A percentile compares a stretch with the other conserved stretches of the same genome.
These are phyloP conservation scores for Mantis religiosa DNA, from an alignment of 2,888 invertebrate species.

Conservation along the genomic window DNA sequence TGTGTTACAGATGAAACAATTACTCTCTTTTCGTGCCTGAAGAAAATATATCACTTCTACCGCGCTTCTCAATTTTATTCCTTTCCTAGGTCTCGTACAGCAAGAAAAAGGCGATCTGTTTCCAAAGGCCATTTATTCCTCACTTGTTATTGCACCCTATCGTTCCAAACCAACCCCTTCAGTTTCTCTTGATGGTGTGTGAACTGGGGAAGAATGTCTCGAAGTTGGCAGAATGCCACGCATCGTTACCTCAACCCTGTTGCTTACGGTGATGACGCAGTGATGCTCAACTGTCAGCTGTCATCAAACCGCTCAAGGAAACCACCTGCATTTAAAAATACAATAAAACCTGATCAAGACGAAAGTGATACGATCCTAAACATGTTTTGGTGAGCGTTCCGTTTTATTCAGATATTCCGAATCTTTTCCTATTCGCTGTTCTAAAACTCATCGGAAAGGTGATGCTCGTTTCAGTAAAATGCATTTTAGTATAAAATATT, in stretches of 20 bases:
- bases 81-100: not conserved
- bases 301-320: no score
- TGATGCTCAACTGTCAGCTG: no score
- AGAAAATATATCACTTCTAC: not conserved
- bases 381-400: no score
- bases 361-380: no score
- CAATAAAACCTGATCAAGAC: no score
- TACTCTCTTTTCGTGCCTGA: not conserved
- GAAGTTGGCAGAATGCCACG: slow-evolving; percentile 15
- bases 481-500: no score
- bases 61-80: not conserved
- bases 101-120: not conserved
- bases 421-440: no score
- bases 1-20: not conserved
- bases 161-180: not conserved
- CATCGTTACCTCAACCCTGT: slow-evolving; percentile 13
- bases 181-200: slow-evolving; percentile 7
- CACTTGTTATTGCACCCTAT: slow-evolving; percentile 11
- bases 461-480: no score
- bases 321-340: no score
- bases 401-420: no score
- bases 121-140: slow-evolving; percentile 15
- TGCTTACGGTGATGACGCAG: not conserved
- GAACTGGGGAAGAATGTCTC: not conserved
- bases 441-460: no score